Evolutionary conservation across 2,888 invertebrate genomes (phyloP), one percentile per base, ranked within the genome.

Genomic region (Malthinus seriepunctatus): DNA sequence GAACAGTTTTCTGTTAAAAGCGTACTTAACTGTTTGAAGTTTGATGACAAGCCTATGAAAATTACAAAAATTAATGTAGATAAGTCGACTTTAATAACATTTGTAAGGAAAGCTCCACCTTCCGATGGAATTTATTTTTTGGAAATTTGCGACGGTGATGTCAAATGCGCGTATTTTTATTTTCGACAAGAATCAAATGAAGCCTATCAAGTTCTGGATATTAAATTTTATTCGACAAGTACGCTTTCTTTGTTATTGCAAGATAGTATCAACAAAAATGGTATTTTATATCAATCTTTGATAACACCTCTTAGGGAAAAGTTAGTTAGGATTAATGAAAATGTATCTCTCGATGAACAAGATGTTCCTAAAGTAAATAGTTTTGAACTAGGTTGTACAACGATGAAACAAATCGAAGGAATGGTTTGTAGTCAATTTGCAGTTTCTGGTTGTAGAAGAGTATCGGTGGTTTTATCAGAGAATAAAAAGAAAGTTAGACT

Each of bases 361-460:
- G 81, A 81, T 67, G 76, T 83, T 45, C 71, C 76, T 10, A 81
- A 78, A 58, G 79, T 81, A 45, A 84, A 87, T 69, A 82, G 84
- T 55, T 82, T 84, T 15, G 79, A 82, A 58, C 71, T 85, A 37
- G 82, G 84, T 56, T 78, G 79, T 38, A 81, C 81, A 50, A 77
- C 81, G 51, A 82, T 83, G 47, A 86, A 87, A 69, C 78, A 82
- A 6, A 77, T 90, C 8, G 89, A 90, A 60, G 87, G 86, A 68
- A 84, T 88, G 81, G 81, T 83, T 65, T 87, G 86, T 2, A 84
- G 84, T 56, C 79, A 82, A 62, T 84, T 96, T 70, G 89, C 95
- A 1, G 95, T 95, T 2, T 94, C 94, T 42, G 95, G 95, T 0
- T 86, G 88, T 4, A 78, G 89, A 32, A 89, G 91, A 79, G 93